Percentiles rank a stretch among this genome's conserved stretches.
Evolutionary conservation across 1,140 invertebrate species (phyloP).

Genomic region (Nilaparvata lugens): DNA sequence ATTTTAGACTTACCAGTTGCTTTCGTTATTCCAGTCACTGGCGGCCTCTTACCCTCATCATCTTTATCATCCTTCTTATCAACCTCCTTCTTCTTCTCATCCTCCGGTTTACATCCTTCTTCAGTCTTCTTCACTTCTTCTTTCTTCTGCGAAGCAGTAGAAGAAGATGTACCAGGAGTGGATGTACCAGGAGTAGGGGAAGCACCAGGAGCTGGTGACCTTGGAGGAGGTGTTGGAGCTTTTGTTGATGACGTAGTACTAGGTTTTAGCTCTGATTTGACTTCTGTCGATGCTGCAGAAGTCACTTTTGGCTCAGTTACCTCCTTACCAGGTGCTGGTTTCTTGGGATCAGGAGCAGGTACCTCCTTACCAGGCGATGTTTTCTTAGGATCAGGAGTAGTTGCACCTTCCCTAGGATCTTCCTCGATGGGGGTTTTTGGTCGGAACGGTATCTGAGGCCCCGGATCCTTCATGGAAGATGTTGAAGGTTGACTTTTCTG

Average conservation of each 20-base stretch:
- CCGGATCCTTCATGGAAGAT: slow-evolving; percentile 28
- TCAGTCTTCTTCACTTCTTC: slow-evolving; percentile 5
- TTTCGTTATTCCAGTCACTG: slow-evolving; percentile 34
- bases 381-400: not conserved
- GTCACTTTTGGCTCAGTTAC: not conserved
- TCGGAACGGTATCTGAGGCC: slow-evolving; percentile 34
- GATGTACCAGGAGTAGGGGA: not conserved
- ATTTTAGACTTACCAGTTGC: slow-evolving; percentile 53
- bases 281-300: not conserved
- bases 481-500: slow-evolving; percentile 24
- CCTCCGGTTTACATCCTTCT: slow-evolving; percentile 6
- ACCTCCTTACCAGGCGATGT: slow-evolving; percentile 18
- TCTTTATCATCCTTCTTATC: slow-evolving; percentile 15
- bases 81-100: slow-evolving; percentile 6
- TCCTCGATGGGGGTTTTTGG: slow-evolving; percentile 40
- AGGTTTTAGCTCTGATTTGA: slow-evolving; percentile 7
- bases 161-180: not conserved
- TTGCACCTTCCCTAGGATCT: slow-evolving; percentile 35
- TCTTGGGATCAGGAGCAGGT: not conserved
- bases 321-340: not conserved
- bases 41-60: slow-evolving; percentile 10
- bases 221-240: not conserved
- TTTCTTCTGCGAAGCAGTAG: slow-evolving; percentile 8
- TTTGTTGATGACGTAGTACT: not conserved
- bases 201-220: not conserved